phyloP scores from a whole-genome alignment of 2,113 vertebrate genomes.

The Sterrhoptilus dennistouni region DNA sequence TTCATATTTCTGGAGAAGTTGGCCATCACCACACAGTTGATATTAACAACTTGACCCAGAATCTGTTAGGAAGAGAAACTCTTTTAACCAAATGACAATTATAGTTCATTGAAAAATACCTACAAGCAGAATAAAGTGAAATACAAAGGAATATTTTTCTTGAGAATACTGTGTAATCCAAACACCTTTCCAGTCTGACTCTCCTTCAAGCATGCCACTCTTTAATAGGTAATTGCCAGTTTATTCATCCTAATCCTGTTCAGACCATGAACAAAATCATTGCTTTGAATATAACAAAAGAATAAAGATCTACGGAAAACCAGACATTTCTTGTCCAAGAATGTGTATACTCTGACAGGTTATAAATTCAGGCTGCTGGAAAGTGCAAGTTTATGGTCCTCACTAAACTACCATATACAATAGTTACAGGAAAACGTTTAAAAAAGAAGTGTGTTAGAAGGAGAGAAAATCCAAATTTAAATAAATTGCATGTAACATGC shows the following conservation, averaged over 20 bases:
- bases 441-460: neutral
- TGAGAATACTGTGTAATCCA: neutral
- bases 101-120: neutral
- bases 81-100: neutral
- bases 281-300: neutral
- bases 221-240: neutral
- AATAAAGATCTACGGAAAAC: neutral
- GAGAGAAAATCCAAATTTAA: neutral
- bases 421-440: neutral
- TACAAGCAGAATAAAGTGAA: neutral
- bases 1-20: conserved; percentile 22
- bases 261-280: neutral
- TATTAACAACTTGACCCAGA: conserved; percentile 16
- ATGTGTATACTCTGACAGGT: neutral
- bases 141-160: neutral
- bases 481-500: neutral
- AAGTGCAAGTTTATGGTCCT: conserved; percentile 21
- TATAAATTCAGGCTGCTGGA: neutral
- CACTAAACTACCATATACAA: conserved; percentile 3
- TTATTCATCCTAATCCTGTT: neutral
- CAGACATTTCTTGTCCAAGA: neutral
- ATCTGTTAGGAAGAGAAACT: conserved; percentile 2
- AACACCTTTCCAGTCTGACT: neutral
- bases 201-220: neutral
- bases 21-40: neutral